Evolutionary conservation across 2,888 invertebrate genomes (phyloP).

Genomic region (Aphrophora alni): DNA sequence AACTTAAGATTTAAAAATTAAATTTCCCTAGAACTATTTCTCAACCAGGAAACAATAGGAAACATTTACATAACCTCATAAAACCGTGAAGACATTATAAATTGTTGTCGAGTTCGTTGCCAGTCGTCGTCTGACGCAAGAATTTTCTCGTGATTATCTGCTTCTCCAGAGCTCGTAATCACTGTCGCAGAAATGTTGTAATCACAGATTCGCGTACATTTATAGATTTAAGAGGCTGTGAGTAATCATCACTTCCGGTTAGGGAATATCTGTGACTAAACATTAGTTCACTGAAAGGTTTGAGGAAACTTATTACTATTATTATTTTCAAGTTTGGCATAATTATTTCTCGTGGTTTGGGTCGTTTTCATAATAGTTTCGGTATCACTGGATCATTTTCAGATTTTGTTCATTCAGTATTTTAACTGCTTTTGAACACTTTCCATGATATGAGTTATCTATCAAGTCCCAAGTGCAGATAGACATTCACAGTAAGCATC

Average conservation of each 20-base stretch:
- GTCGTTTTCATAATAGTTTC: too few species aligned
- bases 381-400: too few species aligned
- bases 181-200: background rate
- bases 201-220: background rate
- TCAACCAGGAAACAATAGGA: background rate
- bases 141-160: background rate
- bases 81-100: background rate
- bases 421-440: too few species aligned
- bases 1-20: background rate
- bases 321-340: too few species aligned
- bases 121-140: background rate
- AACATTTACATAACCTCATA: background rate
- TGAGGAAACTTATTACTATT: too few species aligned
- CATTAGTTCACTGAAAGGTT: too few species aligned
- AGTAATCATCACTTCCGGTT: background rate
- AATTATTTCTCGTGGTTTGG: too few species aligned
- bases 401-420: too few species aligned
- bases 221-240: constrained; percentile 6
- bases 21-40: background rate
- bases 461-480: too few species aligned
- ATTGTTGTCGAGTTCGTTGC: background rate
- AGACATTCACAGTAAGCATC: too few species aligned
- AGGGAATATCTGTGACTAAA: too few species aligned
- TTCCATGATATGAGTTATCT: too few species aligned
- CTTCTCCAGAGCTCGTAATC: background rate